phyloP scores from a whole-genome alignment of 1,140 invertebrate species.

The Panagrolaimus sp. region DNA sequence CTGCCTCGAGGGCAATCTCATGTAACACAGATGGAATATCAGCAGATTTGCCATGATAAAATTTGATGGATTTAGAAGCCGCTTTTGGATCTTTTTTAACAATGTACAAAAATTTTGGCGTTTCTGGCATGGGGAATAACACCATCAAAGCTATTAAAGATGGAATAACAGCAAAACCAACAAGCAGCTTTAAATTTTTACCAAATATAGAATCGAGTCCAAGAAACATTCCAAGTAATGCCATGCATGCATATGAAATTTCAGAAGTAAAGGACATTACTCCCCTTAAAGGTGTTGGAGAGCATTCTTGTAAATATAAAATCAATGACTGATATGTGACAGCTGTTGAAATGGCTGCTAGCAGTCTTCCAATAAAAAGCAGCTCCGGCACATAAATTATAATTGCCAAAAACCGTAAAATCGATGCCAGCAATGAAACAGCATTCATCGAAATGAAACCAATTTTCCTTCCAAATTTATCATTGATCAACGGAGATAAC shows the following conservation, averaged over 20 bases:
- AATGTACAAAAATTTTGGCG: conserved; percentile 34
- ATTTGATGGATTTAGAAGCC: conserved; percentile 29
- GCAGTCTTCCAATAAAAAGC: not conserved
- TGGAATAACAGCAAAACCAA: conserved; percentile 34
- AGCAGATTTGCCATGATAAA: conserved; percentile 28
- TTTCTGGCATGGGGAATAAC: conserved; percentile 31
- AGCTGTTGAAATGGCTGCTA: conserved; percentile 36
- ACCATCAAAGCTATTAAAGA: conserved; percentile 25
- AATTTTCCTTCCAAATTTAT: not conserved
- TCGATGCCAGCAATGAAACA: not conserved
- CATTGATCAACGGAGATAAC: not conserved
- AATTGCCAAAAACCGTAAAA: not conserved
- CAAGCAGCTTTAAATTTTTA: conserved; percentile 17
- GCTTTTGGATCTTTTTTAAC: conserved; percentile 17
- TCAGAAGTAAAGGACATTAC: conserved; percentile 23
- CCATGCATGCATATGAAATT: conserved; percentile 21
- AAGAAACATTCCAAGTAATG: conserved; percentile 29
- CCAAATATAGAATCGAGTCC: conserved; percentile 32
- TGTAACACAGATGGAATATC: conserved; percentile 22
- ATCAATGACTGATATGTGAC: conserved; percentile 39
- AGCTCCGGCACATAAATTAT: not conserved
- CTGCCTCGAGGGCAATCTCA: conserved; percentile 21
- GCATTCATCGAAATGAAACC: conserved; percentile 11
- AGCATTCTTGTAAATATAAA: conserved; percentile 34
- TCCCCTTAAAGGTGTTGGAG: conserved; percentile 25